Evolutionary conservation across 2,888 invertebrate genomes (phyloP).

Genomic region (Polylopha cassiicola): DNA sequence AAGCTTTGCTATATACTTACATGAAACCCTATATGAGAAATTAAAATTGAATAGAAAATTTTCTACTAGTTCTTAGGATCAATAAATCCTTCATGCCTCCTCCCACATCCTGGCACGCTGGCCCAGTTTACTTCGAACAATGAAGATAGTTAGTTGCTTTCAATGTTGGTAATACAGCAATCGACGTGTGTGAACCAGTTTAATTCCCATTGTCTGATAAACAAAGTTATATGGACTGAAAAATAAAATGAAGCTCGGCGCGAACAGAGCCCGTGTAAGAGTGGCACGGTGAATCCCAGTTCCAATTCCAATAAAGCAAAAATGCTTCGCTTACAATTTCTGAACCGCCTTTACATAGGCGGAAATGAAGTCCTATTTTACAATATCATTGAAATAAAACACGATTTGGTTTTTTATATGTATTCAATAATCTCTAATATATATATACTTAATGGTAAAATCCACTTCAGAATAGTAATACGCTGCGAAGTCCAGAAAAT

Average conservation of each 20-base stretch:
- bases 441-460: no score
- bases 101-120: constrained; percentile 37
- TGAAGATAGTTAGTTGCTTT: constrained; percentile 60
- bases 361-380: no score
- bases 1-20: no score
- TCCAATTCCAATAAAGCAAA: constrained; percentile 15
- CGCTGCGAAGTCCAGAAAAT: no score
- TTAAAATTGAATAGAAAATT: constrained; percentile 2
- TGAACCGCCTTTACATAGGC: no score
- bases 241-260: constrained; percentile 45
- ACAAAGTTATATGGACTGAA: constrained; percentile 38
- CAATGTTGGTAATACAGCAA: constrained; percentile 25
- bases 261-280: constrained; percentile 26
- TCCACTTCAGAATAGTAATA: no score
- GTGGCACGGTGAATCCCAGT: constrained; percentile 5
- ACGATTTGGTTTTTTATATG: no score
- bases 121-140: constrained; percentile 55
- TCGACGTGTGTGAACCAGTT: constrained; percentile 67
- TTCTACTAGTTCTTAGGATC: constrained; percentile 8
- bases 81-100: constrained; percentile 14
- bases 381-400: no score
- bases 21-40: no score
- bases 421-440: no score
- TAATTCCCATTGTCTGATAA: constrained; percentile 56
- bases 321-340: constrained; percentile 14